Percentiles rank a stretch among this genome's conserved stretches.
These are phyloP conservation scores for Pteropus rufus DNA, from an alignment of 2,797 vertebrate species.

Conservation along the genomic window DNA sequence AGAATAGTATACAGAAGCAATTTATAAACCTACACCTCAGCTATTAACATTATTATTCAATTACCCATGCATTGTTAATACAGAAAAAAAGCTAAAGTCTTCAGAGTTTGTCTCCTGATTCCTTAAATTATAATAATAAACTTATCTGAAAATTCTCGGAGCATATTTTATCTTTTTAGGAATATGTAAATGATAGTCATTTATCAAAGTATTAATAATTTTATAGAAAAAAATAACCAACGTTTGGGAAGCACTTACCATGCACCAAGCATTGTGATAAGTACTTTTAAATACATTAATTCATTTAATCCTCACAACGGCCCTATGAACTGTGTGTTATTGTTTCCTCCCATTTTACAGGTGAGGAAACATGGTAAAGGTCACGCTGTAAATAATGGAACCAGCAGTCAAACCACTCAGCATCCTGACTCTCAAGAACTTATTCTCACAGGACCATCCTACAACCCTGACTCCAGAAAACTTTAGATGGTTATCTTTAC, in stretches of 20 bases:
- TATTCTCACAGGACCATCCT: background rate
- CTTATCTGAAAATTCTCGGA: background rate
- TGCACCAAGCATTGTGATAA: background rate
- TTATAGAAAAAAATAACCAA: background rate
- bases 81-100: background rate
- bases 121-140: constrained; percentile 9
- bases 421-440: background rate
- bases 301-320: background rate
- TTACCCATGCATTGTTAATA: background rate
- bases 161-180: background rate
- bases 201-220: background rate
- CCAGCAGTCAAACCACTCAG: background rate
- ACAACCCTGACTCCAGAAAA: background rate
- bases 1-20: background rate
- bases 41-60: background rate
- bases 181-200: background rate
- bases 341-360: background rate
- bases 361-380: background rate
- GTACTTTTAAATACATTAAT: background rate
- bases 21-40: background rate
- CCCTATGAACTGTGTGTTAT: background rate
- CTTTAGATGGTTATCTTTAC: background rate
- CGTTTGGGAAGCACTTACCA: background rate
- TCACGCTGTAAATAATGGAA: background rate
- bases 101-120: background rate